These are phyloP conservation scores for Ia io DNA, from an alignment of 2,113 vertebrate species.

Conservation along the genomic window DNA sequence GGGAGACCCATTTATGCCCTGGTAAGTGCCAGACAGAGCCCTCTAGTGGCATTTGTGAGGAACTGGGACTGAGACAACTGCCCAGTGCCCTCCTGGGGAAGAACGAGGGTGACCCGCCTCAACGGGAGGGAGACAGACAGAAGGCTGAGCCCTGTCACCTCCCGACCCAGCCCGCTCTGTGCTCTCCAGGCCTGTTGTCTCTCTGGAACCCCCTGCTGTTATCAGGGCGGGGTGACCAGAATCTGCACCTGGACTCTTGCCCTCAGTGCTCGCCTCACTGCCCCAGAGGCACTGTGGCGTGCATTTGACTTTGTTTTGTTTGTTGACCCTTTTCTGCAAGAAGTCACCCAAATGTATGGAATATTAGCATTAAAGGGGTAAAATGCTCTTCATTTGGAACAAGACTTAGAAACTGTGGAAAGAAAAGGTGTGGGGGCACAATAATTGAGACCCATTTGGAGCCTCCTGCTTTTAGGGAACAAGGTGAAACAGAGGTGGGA, in stretches of 20 bases:
- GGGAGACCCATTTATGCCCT: constrained; percentile 89
- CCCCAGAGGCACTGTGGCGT: not conserved
- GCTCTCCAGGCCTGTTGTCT: not conserved
- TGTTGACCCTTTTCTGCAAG: not conserved
- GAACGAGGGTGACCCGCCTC: not conserved
- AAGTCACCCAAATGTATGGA: not conserved
- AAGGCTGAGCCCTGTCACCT: too few relatives aligned
- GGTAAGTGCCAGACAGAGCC: constrained; percentile 80
- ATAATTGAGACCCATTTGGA: not conserved
- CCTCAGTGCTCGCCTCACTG: not conserved
- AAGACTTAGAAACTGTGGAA: not conserved
- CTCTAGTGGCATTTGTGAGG: not conserved
- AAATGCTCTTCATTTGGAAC: not conserved
- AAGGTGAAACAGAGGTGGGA: not conserved
- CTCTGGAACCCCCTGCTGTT: not conserved
- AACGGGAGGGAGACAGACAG: not conserved
- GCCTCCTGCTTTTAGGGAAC: not conserved
- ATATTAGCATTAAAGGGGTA: not conserved
- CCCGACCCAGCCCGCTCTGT: too few relatives aligned
- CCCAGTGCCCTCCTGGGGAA: fast-evolving
- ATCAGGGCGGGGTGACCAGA: not conserved
- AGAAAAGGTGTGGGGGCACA: not conserved
- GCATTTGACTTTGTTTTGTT: not conserved
- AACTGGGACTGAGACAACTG: not conserved
- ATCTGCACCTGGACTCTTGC: not conserved